phyloP scores from a whole-genome alignment of 1,140 invertebrate genomes.

The Caenorhabditis briggsae region DNA sequence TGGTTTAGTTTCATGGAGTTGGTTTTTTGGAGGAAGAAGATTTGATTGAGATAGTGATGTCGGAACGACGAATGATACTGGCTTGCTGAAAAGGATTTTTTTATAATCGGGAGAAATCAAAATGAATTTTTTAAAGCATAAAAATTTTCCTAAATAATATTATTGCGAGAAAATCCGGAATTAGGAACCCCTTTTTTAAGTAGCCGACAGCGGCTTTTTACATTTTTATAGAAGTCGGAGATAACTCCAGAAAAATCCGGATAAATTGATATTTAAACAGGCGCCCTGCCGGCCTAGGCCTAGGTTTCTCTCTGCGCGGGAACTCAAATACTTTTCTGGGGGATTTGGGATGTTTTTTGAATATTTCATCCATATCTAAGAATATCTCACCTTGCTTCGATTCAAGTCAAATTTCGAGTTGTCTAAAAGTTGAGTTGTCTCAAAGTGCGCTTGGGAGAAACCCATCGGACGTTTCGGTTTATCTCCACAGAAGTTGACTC shows the following conservation, averaged over 20 bases:
- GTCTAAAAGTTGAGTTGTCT: slow-evolving; percentile 18
- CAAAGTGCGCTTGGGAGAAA: slow-evolving; percentile 26
- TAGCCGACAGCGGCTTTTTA: too few relatives aligned
- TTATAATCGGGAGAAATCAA: not conserved
- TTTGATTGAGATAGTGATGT: not conserved
- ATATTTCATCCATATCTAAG: not conserved
- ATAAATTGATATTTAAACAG: too few relatives aligned
- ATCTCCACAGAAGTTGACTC: slow-evolving; percentile 1
- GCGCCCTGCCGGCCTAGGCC: too few relatives aligned
- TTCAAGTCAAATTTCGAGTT: slow-evolving; percentile 37
- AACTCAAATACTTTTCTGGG: too few relatives aligned
- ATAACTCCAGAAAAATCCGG: too few relatives aligned
- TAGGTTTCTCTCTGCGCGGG: too few relatives aligned
- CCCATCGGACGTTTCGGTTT: slow-evolving; percentile 16
- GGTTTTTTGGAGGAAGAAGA: slow-evolving; percentile 7
- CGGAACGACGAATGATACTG: slow-evolving; percentile 3
- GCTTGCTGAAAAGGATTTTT: slow-evolving; percentile 3
- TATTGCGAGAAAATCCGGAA: too few relatives aligned
- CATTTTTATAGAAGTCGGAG: too few relatives aligned
- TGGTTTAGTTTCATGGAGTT: not conserved
- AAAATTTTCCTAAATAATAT: too few relatives aligned
- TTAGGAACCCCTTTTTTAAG: too few relatives aligned
- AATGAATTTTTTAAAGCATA: too few relatives aligned
- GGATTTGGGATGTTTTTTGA: too few relatives aligned
- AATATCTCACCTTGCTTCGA: not conserved